Base-by-base conservation (phyloP, 2,113 vertebrate genomes). In the Theristicus caerulescens region DNA sequence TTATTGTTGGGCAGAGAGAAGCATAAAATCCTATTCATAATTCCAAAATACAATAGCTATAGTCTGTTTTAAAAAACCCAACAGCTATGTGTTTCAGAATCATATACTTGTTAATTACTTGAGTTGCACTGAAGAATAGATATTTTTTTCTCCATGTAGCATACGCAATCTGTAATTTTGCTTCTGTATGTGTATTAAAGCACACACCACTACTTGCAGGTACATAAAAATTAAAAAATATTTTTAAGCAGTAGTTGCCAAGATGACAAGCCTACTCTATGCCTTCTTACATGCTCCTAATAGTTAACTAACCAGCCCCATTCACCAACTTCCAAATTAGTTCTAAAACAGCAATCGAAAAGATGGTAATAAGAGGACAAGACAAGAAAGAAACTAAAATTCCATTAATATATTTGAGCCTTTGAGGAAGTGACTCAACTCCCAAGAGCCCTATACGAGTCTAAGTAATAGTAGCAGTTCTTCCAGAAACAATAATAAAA, bases 401-500 rank as follows among this genome's bases (percentile, higher is more conserved):
- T 94, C 46, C 32, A 67, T 86, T 86, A 88, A 95, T 92, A 38
- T 64, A 65, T 71, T 32, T 81, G 72, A 91, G 80, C 76, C 61
- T 93, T 88, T 71, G 44, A 95, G 82, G 88, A 88, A 93, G 69
- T 81, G 82, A 90, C 88, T 96, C 61, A 90, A 74, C 51, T 92
- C 94, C 83, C 90, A 90, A 40, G 92, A 91, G 90, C 57, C 44
- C 72, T 88, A 46, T 88, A 34, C 47, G 29, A 57, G 67, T 52
- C 64, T 78, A 83, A 92, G 80, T 82, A 91, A 93, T 77, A 92
- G 79, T 21, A 8, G 6, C 51, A 87, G 57, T 82, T 94, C 82
- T 88, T 95, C 64, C 61, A 90, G 82, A 96, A 96, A 91, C 82
- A 93, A 88, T 86, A 91, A 93, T 86, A 93, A 92, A 91, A 65